Base-by-base conservation (phyloP, 2,888 invertebrate genomes). In the Plagiodera versicolora region DNA sequence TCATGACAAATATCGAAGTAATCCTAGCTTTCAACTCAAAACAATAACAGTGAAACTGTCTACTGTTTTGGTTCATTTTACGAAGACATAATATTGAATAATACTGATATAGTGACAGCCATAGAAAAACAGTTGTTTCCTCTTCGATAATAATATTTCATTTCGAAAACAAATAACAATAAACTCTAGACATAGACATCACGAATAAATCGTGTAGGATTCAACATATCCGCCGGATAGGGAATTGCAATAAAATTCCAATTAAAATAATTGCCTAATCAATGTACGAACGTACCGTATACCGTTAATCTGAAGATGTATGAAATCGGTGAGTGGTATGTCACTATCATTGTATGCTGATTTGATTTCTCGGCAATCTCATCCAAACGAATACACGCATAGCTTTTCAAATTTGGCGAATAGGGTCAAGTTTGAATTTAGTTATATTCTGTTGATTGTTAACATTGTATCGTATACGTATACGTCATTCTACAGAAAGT, bases 231-330 rank as follows among this genome's bases (percentile, higher is more conserved):
- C 63, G 63, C 46, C 60, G 63, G 63, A 63, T 55, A 60, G 58
- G 52, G 58, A 60, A 63, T 63, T 63, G 55, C 49, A 63, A 63
- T 63, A 60, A 63, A 60, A 63, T 58, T 44, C 47, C 63, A 58
- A 60, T 63, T 63, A 63, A 58, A 24, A 44, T 24, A 63, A 60
- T 58, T 60, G 63, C 58, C 55, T 60, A 55, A 63, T 60, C 55
- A 63, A 58, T 51, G 46, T 51, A 44, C 28, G 52, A 44, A 46
- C 30, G 48, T n/a, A 39, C n/a, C n/a, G 18, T 18, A 30, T 55
- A 55, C 55, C 47, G 55, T 55, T 55, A 55, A 55, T 47, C 46
- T 46, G 47, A 53, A 16, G 52, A 52, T 52, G 20, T 52, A 52
- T 11, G 52, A 18, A 39, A 39, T 32, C n/a, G 9, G 32, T 28